Evolutionary conservation across 2,888 invertebrate species (phyloP).

Genomic region (Diaphora mendica): DNA sequence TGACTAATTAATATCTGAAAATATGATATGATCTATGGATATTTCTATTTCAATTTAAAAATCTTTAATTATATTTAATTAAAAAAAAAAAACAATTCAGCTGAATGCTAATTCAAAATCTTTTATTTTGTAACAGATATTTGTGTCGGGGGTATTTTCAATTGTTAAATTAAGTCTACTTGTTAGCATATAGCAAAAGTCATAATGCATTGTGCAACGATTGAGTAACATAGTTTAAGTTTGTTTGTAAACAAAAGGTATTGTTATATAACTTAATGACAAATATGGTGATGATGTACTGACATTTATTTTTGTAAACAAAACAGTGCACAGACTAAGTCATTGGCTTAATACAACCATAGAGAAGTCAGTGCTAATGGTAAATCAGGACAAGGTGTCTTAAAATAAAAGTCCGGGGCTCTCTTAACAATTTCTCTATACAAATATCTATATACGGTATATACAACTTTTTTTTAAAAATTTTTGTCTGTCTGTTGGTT

Average conservation of each 20-base stretch:
- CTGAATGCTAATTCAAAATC: too few relatives aligned
- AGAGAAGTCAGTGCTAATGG: background rate
- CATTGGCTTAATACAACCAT: background rate
- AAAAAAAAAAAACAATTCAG: too few relatives aligned
- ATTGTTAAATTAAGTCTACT: background rate
- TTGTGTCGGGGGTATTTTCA: background rate
- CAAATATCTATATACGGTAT: too few relatives aligned
- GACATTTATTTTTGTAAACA: background rate
- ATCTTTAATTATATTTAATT: too few relatives aligned
- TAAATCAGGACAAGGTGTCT: too few relatives aligned
- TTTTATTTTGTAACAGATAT: too few relatives aligned
- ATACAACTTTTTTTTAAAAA: too few relatives aligned
- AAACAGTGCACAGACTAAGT: background rate
- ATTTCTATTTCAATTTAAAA: too few relatives aligned
- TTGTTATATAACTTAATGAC: background rate
- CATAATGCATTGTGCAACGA: background rate
- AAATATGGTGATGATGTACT: background rate
- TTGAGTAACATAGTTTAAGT: background rate
- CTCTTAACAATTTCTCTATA: background rate
- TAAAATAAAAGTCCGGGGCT: background rate
- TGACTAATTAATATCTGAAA: too few relatives aligned
- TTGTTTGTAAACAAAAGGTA: background rate
- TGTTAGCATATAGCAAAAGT: background rate
- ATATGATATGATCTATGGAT: too few relatives aligned
- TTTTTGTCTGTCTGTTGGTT: background rate